Conservation (phyloP, 2,797 vertebrate genomes). For the Oophaga sylvatica region DNA sequence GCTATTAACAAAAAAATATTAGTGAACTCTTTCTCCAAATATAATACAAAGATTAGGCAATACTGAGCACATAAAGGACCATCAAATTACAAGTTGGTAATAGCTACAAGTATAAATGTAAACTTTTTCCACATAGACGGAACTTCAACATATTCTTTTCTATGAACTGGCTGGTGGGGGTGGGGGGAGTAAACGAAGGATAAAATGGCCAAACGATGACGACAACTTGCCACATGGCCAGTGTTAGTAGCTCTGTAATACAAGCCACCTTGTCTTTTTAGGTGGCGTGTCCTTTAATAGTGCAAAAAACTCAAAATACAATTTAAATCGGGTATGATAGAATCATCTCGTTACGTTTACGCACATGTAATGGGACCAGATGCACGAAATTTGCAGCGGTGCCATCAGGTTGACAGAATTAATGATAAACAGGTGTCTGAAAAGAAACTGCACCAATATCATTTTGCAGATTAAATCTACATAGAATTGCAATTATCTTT, state of each 20-base stretch:
- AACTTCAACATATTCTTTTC: neutral
- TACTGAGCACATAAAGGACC: constrained; percentile 25
- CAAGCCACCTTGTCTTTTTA: neutral
- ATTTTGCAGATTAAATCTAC: too few relatives aligned
- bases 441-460: neutral
- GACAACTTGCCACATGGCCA: neutral
- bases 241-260: neutral
- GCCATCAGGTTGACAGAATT: too few relatives aligned
- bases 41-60: constrained; percentile 8
- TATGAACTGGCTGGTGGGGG: neutral
- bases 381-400: neutral
- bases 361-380: neutral
- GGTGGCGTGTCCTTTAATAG: neutral
- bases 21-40: neutral
- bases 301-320: neutral
- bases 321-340: neutral
- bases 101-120: neutral
- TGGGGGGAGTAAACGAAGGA: neutral
- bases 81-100: neutral
- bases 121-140: neutral
- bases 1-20: neutral
- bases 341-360: neutral
- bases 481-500: too few relatives aligned
- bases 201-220: neutral
- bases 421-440: neutral